phyloP scores from a whole-genome alignment of 1,140 invertebrate species.

The Hestina assimilis region DNA sequence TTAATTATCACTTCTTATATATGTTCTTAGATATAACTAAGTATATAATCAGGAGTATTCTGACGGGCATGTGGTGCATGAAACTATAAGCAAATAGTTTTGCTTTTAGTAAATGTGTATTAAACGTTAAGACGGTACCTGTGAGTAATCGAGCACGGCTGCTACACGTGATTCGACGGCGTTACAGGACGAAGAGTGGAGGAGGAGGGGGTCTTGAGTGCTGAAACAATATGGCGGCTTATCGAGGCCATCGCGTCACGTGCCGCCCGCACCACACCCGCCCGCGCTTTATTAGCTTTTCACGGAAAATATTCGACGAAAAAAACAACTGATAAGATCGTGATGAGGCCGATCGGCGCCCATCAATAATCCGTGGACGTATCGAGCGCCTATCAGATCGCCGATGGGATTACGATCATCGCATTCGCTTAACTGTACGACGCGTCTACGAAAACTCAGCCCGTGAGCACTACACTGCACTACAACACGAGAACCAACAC shows the following conservation, averaged over 20 bases:
- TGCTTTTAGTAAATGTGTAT: slow-evolving; percentile 4
- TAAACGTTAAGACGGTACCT: slow-evolving; percentile 3
- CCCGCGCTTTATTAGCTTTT: slow-evolving; percentile 59
- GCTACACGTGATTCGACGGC: slow-evolving; percentile 27
- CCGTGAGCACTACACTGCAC: neutral
- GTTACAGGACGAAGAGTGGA: slow-evolving; percentile 5
- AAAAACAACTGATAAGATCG: slow-evolving; percentile 74
- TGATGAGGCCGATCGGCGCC: slow-evolving; percentile 64
- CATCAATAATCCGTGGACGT: slow-evolving; percentile 69
- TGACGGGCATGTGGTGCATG: neutral
- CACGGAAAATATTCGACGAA: slow-evolving; percentile 68
- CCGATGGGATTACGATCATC: slow-evolving; percentile 20
- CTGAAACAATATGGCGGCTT: slow-evolving; percentile 71
- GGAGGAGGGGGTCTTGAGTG: slow-evolving; percentile 25
- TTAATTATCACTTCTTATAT: no score
- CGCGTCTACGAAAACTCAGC: no score
- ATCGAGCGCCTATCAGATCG: slow-evolving; percentile 47
- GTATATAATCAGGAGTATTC: no score
- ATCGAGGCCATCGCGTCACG: slow-evolving; percentile 52
- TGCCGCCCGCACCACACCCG: slow-evolving; percentile 33
- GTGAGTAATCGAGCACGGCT: slow-evolving; percentile 19
- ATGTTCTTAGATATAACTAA: no score
- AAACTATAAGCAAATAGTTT: neutral
- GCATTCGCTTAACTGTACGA: no score
- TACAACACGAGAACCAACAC: no score